Conservation (phyloP, 2,888 invertebrate genomes). For the Caprella mutica region DNA sequence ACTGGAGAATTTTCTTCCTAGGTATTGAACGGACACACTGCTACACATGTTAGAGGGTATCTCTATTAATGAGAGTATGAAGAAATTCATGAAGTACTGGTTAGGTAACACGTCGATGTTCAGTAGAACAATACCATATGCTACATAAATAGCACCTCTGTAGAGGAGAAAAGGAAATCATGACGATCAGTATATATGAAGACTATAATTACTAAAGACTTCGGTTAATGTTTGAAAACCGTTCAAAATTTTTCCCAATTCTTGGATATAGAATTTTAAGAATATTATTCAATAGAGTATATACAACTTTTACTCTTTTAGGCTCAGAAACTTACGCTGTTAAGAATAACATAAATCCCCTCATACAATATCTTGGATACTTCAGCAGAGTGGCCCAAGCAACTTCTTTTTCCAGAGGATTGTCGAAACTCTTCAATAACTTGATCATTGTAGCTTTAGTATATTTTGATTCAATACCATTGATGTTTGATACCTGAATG, state of each 20-base stretch:
- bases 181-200: too few relatives aligned
- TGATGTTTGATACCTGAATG: background rate
- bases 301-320: too few relatives aligned
- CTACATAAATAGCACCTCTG: constrained; percentile 15
- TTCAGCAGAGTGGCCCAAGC: background rate
- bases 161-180: too few relatives aligned
- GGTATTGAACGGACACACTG: constrained; percentile 13
- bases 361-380: background rate
- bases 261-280: too few relatives aligned
- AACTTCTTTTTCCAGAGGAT: background rate
- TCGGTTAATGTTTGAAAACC: too few relatives aligned
- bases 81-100: constrained; percentile 24
- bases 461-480: background rate
- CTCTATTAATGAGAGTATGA: constrained; percentile 26
- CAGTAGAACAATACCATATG: constrained; percentile 18
- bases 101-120: constrained; percentile 14
- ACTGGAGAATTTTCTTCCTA: constrained; percentile 19
- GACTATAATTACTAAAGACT: too few relatives aligned
- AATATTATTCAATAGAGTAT: too few relatives aligned
- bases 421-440: too few relatives aligned
- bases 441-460: too few relatives aligned
- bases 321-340: background rate
- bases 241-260: too few relatives aligned
- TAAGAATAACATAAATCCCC: background rate
- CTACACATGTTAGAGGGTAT: constrained; percentile 22